Evolutionary conservation across 2,797 vertebrate species (phyloP).

Genomic region (Sciaenops ocellatus): DNA sequence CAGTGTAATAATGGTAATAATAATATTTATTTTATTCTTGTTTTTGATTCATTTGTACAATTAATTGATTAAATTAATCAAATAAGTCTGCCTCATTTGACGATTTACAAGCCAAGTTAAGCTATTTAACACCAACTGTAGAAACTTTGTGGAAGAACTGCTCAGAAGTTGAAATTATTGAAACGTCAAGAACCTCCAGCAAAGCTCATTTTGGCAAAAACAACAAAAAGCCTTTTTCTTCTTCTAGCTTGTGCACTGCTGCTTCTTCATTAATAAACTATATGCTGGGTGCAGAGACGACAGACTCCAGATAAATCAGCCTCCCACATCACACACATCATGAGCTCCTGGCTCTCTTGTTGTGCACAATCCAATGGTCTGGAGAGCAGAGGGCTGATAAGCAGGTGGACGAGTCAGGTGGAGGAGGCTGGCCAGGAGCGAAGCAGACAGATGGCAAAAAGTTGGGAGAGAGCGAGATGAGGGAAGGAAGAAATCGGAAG

Average conservation of each 20-base stretch:
- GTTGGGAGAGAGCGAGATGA: constrained; percentile 9
- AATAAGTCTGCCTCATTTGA: background rate
- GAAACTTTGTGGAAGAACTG: background rate
- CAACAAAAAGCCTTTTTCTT: background rate
- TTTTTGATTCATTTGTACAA: too few relatives aligned
- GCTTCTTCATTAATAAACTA: constrained; percentile 37
- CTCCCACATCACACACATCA: constrained; percentile 23
- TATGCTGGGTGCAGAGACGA: background rate
- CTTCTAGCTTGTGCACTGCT: background rate
- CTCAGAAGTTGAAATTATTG: background rate
- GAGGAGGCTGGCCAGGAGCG: constrained; percentile 36
- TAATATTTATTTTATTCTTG: too few relatives aligned
- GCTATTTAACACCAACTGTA: background rate
- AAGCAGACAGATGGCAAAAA: constrained; percentile 51
- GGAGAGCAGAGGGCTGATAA: constrained; percentile 33
- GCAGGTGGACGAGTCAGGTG: constrained; percentile 28
- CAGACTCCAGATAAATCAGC: constrained; percentile 21
- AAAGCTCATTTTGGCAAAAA: background rate
- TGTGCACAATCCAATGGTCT: constrained; percentile 16
- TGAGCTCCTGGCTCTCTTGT: constrained; percentile 20
- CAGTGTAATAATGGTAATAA: too few relatives aligned
- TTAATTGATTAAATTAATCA: background rate
- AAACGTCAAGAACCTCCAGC: background rate
- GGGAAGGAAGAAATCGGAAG: background rate
- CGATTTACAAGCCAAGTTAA: background rate